Base-by-base conservation (phyloP, 1,140 invertebrate genomes). In the Spodoptera litura region DNA sequence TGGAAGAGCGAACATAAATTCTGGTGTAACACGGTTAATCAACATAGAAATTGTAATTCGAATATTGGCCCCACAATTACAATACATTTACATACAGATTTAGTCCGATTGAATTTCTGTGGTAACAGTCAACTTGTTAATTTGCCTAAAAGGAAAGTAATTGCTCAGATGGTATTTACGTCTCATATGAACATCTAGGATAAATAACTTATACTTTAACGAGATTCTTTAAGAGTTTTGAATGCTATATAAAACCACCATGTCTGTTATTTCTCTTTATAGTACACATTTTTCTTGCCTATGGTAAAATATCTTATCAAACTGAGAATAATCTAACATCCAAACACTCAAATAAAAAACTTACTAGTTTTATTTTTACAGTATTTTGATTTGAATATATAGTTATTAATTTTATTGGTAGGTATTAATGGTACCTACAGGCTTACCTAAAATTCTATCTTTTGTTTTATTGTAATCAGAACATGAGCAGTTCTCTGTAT, bases 11-110 rank as follows among this genome's bases (percentile, higher is more conserved):
- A 81, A 88, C 89, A 91, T 91, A 90, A 91, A 91, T 91, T 89
- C 85, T 78, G 61, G 80, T 83, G 83, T 85, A 83, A 89, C 87
- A 89, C 83, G 83, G 81, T 88, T 88, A 91, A 93, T 91, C 89
- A 91, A 90, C 89, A 91, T 90, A 90, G 88, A 90, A 90, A 90
- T 90, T 89, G 90, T 92, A 91, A 91, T 90, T 88, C 89, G 90
- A 91, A 92, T 92, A 93, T 94, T 88, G 90, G 85, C 84, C 83
- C 78, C 81, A 78, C 88, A 88, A 94, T 93, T 94, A 92, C 91
- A 92, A 92, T 94, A 91, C 88, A 94, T 94, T 94, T 90, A 92
- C 91, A 94, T 94, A 92, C 86, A 91, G 87, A 94, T 94, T 92
- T 90, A 90, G 91, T 87, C 85, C 85, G 88, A 93, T 93, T 94